A percentile compares a stretch with the other conserved stretches of the same genome.
phyloP scores from a whole-genome alignment of 2,797 vertebrate genomes.

The Pangasius mekongensis region DNA sequence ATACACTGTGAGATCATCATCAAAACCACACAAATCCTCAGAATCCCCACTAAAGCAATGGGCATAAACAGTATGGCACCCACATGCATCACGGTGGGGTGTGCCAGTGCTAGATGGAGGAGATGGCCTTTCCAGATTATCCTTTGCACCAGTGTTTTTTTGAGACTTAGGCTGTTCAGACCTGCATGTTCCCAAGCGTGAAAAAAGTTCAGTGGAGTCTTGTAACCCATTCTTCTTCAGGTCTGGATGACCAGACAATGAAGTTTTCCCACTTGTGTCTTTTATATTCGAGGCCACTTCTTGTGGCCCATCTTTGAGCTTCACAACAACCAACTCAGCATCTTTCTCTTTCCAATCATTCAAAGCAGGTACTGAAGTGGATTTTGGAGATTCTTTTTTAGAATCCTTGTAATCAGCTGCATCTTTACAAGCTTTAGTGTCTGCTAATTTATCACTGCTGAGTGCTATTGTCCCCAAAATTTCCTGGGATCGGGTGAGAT shows the following conservation, averaged over 20 bases:
- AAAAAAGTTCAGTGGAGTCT: slow-evolving; percentile 57
- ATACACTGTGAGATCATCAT: slow-evolving; percentile 75
- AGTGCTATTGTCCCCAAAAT: slow-evolving; percentile 79
- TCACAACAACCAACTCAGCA: slow-evolving; percentile 76
- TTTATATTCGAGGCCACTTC: slow-evolving; percentile 71
- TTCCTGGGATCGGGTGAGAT: slow-evolving; percentile 83
- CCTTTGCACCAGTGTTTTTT: slow-evolving; percentile 39
- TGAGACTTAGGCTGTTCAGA: slow-evolving; percentile 80
- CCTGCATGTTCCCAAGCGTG: slow-evolving; percentile 55
- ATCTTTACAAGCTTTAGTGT: slow-evolving; percentile 65
- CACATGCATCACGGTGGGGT: slow-evolving; percentile 79
- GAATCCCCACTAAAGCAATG: slow-evolving; percentile 86
- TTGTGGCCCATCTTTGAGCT: slow-evolving; percentile 75
- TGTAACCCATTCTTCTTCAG: slow-evolving; percentile 63
- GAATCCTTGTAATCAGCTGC: slow-evolving; percentile 60
- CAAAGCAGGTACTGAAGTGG: slow-evolving; percentile 53
- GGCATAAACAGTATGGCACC: slow-evolving; percentile 87
- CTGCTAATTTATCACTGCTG: slow-evolving; percentile 64
- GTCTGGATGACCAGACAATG: slow-evolving; percentile 59
- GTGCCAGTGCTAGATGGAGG: slow-evolving; percentile 64
- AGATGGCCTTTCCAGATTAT: slow-evolving; percentile 46
- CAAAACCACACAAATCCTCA: slow-evolving; percentile 76
- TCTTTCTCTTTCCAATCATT: slow-evolving; percentile 68
- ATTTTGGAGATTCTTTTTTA: slow-evolving; percentile 56
- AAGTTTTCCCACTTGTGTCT: slow-evolving; percentile 66